Percentiles rank a stretch among this genome's conserved stretches.
Evolutionary conservation across 2,797 vertebrate genomes (phyloP).

Genomic region (Philypnodon macrostomus): DNA sequence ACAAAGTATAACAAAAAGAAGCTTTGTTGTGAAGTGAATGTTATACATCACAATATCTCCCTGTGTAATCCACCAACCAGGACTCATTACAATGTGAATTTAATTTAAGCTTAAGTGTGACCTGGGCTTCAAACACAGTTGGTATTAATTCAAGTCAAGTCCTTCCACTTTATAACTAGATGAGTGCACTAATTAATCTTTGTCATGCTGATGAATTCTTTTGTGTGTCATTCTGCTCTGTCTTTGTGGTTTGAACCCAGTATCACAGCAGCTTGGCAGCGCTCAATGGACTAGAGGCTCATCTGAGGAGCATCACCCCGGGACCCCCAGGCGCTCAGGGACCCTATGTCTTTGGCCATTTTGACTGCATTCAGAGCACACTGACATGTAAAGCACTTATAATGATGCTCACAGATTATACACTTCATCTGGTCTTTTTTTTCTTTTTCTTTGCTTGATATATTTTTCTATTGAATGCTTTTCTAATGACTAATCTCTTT

Average conservation of each 20-base stretch:
- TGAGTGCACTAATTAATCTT: constrained; percentile 19
- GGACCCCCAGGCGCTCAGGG: constrained; percentile 46
- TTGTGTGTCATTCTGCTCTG: constrained; percentile 11
- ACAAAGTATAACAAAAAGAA: constrained; percentile 9
- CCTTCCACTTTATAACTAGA: constrained; percentile 9
- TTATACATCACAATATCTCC: constrained; percentile 17
- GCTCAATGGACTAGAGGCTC: constrained; percentile 93
- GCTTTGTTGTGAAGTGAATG: constrained; percentile 4
- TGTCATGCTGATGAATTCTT: constrained; percentile 19
- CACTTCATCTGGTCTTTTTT: neutral
- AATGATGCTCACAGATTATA: neutral
- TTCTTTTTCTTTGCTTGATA: constrained; percentile 6
- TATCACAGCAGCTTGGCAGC: constrained; percentile 93
- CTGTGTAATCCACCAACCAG: constrained; percentile 9
- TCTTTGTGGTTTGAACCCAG: constrained; percentile 63
- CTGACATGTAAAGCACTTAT: constrained; percentile 76
- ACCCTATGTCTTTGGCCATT: constrained; percentile 85
- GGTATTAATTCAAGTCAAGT: constrained; percentile 7
- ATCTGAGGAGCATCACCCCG: constrained; percentile 75
- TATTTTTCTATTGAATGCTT: constrained; percentile 2
- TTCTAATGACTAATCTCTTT: constrained; percentile 19
- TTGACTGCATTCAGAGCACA: constrained; percentile 86
- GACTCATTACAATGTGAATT: constrained; percentile 14
- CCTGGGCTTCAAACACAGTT: constrained; percentile 6
- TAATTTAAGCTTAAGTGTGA: constrained; percentile 5